Conservation (phyloP, 2,797 vertebrate species). For the Eidolon dupreanum region DNA sequence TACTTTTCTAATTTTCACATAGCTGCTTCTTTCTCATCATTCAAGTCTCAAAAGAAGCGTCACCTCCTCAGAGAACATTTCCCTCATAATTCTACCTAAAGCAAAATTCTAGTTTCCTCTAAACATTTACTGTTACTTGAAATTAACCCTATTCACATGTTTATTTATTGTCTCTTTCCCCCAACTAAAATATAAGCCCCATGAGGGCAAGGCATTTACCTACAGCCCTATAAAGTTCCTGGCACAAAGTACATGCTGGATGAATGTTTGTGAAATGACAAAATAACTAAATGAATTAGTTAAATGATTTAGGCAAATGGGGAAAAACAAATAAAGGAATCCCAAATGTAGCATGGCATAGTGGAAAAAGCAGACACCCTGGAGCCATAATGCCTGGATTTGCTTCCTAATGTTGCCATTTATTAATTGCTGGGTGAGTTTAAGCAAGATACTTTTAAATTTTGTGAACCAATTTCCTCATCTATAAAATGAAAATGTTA, state of each 20-base stretch:
- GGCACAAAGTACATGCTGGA: neutral
- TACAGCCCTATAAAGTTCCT: neutral
- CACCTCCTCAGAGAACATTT: neutral
- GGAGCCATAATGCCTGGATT: neutral
- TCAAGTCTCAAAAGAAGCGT: neutral
- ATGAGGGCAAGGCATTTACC: neutral
- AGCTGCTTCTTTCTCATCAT: neutral
- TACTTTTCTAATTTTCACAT: neutral
- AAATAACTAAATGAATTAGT: neutral
- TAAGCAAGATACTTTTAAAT: neutral
- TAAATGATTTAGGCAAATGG: neutral
- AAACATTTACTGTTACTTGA: neutral
- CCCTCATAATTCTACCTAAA: neutral
- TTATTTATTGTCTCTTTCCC: neutral
- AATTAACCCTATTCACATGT: neutral
- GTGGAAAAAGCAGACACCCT: neutral
- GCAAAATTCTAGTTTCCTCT: neutral
- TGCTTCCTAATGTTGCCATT: neutral
- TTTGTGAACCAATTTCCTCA: neutral
- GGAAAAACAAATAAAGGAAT: neutral
- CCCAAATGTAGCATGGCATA: neutral
- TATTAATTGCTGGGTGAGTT: neutral
- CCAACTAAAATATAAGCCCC: constrained; percentile 2
- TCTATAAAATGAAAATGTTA: neutral
- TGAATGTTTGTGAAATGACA: neutral